Base-by-base conservation (phyloP, 2,888 invertebrate genomes). In the Dysmachus trigonus region DNA sequence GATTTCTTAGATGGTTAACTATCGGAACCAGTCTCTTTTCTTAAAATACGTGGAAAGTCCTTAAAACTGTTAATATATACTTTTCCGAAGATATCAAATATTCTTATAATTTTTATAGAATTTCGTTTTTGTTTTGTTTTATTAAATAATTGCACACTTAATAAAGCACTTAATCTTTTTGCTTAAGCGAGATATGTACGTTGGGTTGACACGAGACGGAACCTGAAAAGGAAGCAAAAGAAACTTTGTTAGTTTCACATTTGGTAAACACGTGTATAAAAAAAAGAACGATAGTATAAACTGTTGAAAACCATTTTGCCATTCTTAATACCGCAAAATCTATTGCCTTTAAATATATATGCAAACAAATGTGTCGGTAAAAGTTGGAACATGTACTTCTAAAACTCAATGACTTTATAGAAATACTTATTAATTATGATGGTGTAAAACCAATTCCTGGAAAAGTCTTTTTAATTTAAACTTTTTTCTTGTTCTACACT, bases 91-190 rank as follows among this genome's bases (percentile, higher is more conserved):
- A 62, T 81, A 81, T 81, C 33, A 81, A 81, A 81, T 81, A 81
- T 81, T 81, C 33, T 47, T 62, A 51, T 71, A 83, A 41, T 71
- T 38, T 77, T 35, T 77, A 77, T 77, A 77, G 33, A 72, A 72
- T 72, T 83, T 72, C 81, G 81, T 62, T 81, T 62, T 31, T n/a
- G n/a, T 81, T 62, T 31, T n/a, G n/a, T 35, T 18, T 83, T 41
- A 83, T 83, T 83, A 83, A 83, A 41, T 86, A 86, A 87, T 87
- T 87, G 87, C 86, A 87, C 87, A 87, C 84, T 77, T 86, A 81
- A 73, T 87, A 87, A 87, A 87, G 87, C 87, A 87, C 87, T 87
- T 87, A 82, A 83, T 38, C 81, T 77, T 35, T 74, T 72, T 81
- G 81, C 81, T 81, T 81, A 81, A 81, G 81, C 81, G 81, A 81